A percentile compares a stretch with the other conserved stretches of the same genome.
Conservation (phyloP, 2,888 invertebrate species). For the Eupithecia pulchellata region DNA sequence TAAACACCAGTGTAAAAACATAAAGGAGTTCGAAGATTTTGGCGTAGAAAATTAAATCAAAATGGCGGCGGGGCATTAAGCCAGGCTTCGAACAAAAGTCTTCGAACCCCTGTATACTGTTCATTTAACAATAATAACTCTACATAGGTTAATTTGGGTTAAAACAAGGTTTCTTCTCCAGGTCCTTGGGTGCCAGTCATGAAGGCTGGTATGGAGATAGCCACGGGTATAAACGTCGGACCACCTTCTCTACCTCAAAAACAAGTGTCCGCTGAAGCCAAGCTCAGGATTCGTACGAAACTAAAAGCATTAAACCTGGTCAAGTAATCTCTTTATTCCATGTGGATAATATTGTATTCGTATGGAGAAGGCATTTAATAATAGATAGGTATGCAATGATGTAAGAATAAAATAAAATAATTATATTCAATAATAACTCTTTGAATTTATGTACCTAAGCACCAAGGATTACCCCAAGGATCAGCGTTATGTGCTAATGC, state of each 20-base stretch:
- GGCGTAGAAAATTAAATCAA: too few relatives aligned
- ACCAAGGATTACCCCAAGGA: too few relatives aligned
- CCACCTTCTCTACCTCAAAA: constrained; percentile 85
- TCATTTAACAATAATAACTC: too few relatives aligned
- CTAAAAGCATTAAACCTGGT: constrained; percentile 55
- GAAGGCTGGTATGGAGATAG: constrained; percentile 88
- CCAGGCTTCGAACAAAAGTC: too few relatives aligned
- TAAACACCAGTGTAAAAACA: too few relatives aligned
- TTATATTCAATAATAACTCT: neutral
- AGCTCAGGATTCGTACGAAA: constrained; percentile 64
- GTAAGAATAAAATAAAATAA: neutral
- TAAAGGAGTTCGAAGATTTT: too few relatives aligned
- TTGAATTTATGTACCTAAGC: neutral
- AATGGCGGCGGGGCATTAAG: too few relatives aligned
- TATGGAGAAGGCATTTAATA: neutral
- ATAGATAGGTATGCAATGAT: neutral
- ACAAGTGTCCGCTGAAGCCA: constrained; percentile 74
- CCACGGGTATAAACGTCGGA: constrained; percentile 87
- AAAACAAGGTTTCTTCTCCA: constrained; percentile 48
- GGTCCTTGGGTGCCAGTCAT: constrained; percentile 89
- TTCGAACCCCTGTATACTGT: too few relatives aligned
- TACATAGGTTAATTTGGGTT: neutral
- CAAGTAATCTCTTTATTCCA: constrained; percentile 43
- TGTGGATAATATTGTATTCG: neutral
- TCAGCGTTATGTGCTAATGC: too few relatives aligned